Evolutionary conservation across 2,113 vertebrate species (phyloP), one percentile per base, ranked within the genome.

Genomic region (Carollia perspicillata): DNA sequence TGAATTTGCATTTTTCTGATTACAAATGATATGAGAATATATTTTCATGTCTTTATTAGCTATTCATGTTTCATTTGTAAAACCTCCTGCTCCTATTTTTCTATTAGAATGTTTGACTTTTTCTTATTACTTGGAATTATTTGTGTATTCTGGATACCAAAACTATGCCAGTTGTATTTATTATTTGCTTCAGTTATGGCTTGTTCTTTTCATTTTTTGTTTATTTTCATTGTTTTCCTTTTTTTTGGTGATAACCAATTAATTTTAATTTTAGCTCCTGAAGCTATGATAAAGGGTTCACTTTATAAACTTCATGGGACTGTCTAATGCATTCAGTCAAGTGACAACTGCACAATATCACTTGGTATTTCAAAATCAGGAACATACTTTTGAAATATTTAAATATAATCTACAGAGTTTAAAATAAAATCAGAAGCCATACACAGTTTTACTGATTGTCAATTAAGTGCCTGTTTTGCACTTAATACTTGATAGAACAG

Each of bases 261-360:
- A 98, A 98, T 98, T 98, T 99, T 98, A 99, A 98, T 99, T 98
- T 97, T 98, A 99, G 98, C 98, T 99, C 98, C 98, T 99, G 98
- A 99, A 98, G 97, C 99, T 99, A 98, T 98, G 99, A 99, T 78
- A 78, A 99, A 98, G 98, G 97, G 98, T 98, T 98, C 97, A 93
- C 95, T 97, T 99, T 98, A 98, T 98, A 93, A 98, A 98, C 97
- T 96, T 98, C 96, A 98, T 97, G 98, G 98, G 98, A 98, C 97
- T 97, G 96, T 97, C 98, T 98, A 96, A 99, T 97, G 98, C 98
- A 97, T 97, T 99, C 97, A 97, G 66, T 98, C 98, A 98, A 98
- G 98, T 98, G 97, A 97, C 96, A 98, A 94, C 94, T 97, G 94
- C 96, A 97, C 97, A 98, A 97, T 97, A 98, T 97, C 98, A 98